These are phyloP conservation scores for Amphipyra tragopoginis DNA, from an alignment of 2,888 invertebrate genomes.

Conservation along the genomic window DNA sequence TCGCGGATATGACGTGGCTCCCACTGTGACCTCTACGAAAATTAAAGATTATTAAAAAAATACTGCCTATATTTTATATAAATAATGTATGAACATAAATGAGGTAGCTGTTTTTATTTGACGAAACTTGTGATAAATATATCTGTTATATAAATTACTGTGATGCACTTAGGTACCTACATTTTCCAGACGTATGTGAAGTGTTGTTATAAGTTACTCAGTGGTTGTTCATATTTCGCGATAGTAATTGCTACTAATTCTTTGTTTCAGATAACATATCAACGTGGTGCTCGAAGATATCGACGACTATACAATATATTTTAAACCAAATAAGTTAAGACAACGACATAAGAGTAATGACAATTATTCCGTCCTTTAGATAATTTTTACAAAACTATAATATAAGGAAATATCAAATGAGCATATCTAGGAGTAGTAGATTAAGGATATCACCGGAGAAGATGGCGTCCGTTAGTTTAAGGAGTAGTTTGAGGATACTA, in stretches of 20 bases:
- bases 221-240: conserved; percentile 25
- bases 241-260: conserved; percentile 47
- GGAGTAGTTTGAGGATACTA: conserved; percentile 78
- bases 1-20: conserved; percentile 64
- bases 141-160: conserved; percentile 6
- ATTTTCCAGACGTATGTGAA: neutral
- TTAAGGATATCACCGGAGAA: conserved; percentile 66
- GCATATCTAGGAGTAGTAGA: conserved; percentile 69
- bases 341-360: conserved; percentile 73
- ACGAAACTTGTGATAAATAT: conserved; percentile 6
- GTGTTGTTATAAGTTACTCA: neutral
- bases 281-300: conserved; percentile 70
- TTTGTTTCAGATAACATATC: conserved; percentile 82
- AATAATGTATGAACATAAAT: conserved; percentile 2
- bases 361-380: conserved; percentile 70
- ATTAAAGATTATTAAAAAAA: conserved; percentile 20
- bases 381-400: conserved; percentile 73
- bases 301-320: conserved; percentile 68
- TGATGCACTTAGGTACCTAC: conserved; percentile 16
- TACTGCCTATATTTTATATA: conserved; percentile 15
- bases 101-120: neutral
- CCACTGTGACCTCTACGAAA: conserved; percentile 42
- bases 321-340: conserved; percentile 69
- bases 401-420: conserved; percentile 76
- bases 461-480: conserved; percentile 78